Evolutionary conservation across 2,797 vertebrate species (phyloP).

Genomic region (Hydrocynus forskahlii): DNA sequence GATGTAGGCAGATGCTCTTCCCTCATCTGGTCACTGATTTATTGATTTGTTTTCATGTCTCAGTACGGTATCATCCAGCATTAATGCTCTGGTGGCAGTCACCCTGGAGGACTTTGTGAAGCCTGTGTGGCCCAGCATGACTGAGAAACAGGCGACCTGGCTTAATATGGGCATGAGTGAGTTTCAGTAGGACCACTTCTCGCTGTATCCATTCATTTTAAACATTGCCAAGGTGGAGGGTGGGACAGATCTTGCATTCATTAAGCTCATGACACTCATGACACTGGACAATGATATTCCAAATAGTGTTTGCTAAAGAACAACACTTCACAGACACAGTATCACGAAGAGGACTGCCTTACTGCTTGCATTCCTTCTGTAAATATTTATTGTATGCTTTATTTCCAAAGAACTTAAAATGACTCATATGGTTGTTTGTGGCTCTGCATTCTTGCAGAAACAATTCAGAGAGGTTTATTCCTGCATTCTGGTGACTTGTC

Average conservation of each 20-base stretch:
- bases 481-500: background rate
- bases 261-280: background rate
- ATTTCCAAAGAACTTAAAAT: too few species aligned
- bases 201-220: background rate
- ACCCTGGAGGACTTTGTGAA: slow-evolving; percentile 82
- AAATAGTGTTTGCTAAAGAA: background rate
- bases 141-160: slow-evolving; percentile 74
- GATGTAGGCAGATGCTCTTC: background rate
- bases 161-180: slow-evolving; percentile 85
- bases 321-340: background rate
- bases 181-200: slow-evolving; percentile 55
- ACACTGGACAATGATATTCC: background rate
- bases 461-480: too few species aligned
- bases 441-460: too few species aligned
- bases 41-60: slow-evolving; percentile 16
- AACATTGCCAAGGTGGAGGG: background rate
- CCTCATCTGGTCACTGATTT: background rate
- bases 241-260: background rate
- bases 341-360: too few species aligned
- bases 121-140: slow-evolving; percentile 70
- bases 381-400: too few species aligned
- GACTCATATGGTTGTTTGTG: too few species aligned
- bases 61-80: slow-evolving; percentile 87
- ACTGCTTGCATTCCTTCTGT: too few species aligned
- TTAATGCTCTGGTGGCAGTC: slow-evolving; percentile 85